Conservation (phyloP, 2,113 vertebrate species). For the Tragelaphus buxtoni region DNA sequence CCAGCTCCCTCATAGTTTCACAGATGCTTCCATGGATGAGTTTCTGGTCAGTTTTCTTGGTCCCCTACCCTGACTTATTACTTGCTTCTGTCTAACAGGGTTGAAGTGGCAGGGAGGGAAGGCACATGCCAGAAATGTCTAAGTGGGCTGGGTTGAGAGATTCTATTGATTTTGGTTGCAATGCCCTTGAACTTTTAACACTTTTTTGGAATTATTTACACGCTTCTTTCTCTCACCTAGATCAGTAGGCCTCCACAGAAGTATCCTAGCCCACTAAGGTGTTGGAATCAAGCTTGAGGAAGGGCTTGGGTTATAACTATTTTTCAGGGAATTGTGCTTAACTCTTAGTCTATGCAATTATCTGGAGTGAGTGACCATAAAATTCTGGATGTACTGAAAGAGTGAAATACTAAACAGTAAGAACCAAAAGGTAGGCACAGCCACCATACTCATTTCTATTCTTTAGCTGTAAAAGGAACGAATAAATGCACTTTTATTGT, state of each 20-base stretch:
- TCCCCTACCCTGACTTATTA: not conserved
- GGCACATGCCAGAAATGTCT: not conserved
- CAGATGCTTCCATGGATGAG: not conserved
- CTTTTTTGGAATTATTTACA: not conserved
- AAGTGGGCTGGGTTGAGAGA: not conserved
- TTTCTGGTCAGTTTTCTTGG: not conserved
- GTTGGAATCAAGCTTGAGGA: not conserved
- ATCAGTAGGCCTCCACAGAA: not conserved
- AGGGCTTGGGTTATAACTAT: not conserved
- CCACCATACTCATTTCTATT: not conserved
- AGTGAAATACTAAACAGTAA: not conserved
- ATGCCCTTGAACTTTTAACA: not conserved
- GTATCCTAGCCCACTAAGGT: not conserved
- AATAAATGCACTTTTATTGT: not conserved
- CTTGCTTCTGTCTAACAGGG: not conserved
- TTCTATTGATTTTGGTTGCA: not conserved
- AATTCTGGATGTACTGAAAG: not conserved
- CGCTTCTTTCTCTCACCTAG: not conserved
- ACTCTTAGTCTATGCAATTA: not conserved
- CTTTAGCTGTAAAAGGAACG: not conserved
- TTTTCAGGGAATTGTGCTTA: not conserved
- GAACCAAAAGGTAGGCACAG: not conserved
- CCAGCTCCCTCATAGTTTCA: not conserved
- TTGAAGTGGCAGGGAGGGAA: not conserved
- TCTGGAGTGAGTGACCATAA: not conserved